phyloP scores from a whole-genome alignment of 2,113 vertebrate genomes.

The Chelonoidis abingdonii region DNA sequence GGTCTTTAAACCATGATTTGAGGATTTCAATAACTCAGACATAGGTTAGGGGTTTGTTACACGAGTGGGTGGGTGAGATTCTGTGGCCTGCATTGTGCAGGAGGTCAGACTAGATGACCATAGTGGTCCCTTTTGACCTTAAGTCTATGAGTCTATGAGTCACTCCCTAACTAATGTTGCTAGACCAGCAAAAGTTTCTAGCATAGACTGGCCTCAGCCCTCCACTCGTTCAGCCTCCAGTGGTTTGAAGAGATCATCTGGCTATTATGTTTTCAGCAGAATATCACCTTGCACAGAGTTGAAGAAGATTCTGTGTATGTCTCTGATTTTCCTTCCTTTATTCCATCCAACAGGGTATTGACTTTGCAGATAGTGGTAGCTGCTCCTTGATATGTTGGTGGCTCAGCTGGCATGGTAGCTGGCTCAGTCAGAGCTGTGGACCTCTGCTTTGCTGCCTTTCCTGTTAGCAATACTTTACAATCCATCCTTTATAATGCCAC shows the following conservation, averaged over 20 bases:
- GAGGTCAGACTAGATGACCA: too few relatives aligned
- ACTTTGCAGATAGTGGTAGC: not conserved
- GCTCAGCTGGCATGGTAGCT: not conserved
- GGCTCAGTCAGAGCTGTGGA: not conserved
- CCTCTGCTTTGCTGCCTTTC: not conserved
- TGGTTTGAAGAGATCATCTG: not conserved
- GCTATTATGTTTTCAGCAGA: not conserved
- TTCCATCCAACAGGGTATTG: rapidly evolving
- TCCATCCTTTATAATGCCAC: not conserved
- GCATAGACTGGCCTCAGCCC: not conserved
- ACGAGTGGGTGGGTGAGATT: too few relatives aligned
- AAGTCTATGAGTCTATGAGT: too few relatives aligned
- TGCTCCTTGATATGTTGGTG: not conserved
- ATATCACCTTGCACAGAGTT: not conserved
- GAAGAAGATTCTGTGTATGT: not conserved
- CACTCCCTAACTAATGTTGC: not conserved
- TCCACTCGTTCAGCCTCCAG: not conserved
- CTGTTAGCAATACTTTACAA: not conserved
- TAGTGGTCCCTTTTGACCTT: too few relatives aligned
- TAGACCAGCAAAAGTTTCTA: not conserved
- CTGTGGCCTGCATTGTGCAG: too few relatives aligned
- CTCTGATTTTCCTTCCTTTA: not conserved
- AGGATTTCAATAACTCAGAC: too few relatives aligned
- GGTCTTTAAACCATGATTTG: too few relatives aligned
- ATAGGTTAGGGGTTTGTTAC: too few relatives aligned